Percentiles rank a stretch among this genome's conserved stretches.
Conservation (phyloP, 2,888 invertebrate species). For the Lycocerus yunnanus region DNA sequence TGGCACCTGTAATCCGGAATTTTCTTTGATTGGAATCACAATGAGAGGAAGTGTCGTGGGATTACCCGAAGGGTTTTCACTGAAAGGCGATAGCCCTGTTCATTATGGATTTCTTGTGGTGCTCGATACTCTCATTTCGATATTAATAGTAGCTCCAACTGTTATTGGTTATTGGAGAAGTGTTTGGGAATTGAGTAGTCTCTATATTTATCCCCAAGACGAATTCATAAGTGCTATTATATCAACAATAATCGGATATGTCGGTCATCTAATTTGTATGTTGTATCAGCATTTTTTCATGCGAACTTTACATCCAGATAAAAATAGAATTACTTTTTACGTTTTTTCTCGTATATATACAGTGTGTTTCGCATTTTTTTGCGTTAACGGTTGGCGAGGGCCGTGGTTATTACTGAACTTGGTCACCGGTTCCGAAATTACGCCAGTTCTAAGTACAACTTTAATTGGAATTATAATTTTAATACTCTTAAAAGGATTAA, state of each 20-base stretch:
- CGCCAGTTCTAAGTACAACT: conserved; percentile 67
- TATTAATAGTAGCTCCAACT: conserved; percentile 75
- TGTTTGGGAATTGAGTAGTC: conserved; percentile 79
- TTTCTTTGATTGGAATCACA: conserved; percentile 36
- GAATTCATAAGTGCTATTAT: conserved; percentile 65
- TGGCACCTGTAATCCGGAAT: neutral
- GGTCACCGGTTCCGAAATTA: conserved; percentile 66
- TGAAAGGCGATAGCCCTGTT: conserved; percentile 59
- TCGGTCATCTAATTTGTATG: conserved; percentile 72
- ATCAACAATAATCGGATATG: conserved; percentile 72
- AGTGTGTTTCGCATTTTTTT: conserved; percentile 74
- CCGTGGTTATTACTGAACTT: conserved; percentile 79
- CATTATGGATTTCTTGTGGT: conserved; percentile 65
- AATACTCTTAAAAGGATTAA: conserved; percentile 69
- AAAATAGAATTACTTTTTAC: conserved; percentile 70
- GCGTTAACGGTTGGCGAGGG: conserved; percentile 88
- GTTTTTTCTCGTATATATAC: conserved; percentile 76
- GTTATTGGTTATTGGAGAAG: conserved; percentile 88
- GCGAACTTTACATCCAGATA: conserved; percentile 68
- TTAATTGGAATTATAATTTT: conserved; percentile 70
- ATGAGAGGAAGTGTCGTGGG: conserved; percentile 74
- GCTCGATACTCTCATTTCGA: conserved; percentile 74
- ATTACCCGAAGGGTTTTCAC: conserved; percentile 60
- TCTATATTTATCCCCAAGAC: conserved; percentile 69
- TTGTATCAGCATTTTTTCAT: conserved; percentile 68